Evolutionary conservation across 2,113 vertebrate genomes (phyloP).

Genomic region (Lutjanus erythropterus): DNA sequence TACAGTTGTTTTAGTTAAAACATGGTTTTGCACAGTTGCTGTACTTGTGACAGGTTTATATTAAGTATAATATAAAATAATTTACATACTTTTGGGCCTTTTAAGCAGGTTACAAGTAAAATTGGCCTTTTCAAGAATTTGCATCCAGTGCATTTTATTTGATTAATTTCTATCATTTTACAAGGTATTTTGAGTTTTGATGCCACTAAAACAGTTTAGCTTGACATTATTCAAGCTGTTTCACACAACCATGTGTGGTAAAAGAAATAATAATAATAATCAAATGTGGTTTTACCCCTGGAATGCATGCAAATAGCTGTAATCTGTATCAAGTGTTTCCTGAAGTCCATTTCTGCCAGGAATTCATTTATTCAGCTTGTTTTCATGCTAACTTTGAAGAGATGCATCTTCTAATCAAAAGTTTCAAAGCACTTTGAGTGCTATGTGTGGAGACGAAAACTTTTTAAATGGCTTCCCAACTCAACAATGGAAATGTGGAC

Average conservation of each 20-base stretch:
- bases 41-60: background rate
- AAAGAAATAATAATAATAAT: conserved; percentile 51
- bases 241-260: conserved; percentile 1
- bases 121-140: background rate
- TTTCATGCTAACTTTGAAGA: conserved; percentile 64
- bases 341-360: conserved; percentile 57
- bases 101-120: background rate
- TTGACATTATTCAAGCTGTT: background rate
- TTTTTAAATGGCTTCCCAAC: conserved; percentile 74
- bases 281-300: conserved; percentile 44
- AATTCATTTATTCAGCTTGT: conserved; percentile 70
- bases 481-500: conserved; percentile 72
- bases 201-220: background rate
- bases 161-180: background rate
- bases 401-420: conserved; percentile 72
- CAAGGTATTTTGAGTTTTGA: background rate
- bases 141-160: background rate
- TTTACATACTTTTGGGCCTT: background rate
- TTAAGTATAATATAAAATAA: background rate
- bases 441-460: conserved; percentile 60
- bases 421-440: conserved; percentile 69
- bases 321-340: conserved; percentile 69
- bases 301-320: conserved; percentile 73
- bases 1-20: background rate
- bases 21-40: background rate